These are phyloP conservation scores for Cichladusa arquata DNA, from an alignment of 2,113 vertebrate genomes.

Conservation along the genomic window DNA sequence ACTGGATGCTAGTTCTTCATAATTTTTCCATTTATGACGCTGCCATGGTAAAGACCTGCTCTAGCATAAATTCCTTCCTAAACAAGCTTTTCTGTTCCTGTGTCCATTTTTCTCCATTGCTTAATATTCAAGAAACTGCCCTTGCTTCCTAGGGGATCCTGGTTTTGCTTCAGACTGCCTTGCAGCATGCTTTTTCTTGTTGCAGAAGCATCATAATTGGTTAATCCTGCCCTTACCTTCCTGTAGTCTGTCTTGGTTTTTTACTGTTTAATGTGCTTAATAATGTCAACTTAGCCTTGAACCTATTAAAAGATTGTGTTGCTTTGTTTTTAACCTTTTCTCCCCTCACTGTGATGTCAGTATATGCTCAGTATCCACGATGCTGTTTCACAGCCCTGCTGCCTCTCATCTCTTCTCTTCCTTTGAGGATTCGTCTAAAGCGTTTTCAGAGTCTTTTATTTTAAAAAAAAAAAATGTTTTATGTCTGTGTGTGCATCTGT, in stretches of 20 bases:
- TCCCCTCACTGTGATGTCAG: background rate
- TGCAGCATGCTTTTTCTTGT: background rate
- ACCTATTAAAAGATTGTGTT: background rate
- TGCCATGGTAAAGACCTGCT: background rate
- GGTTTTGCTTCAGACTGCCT: background rate
- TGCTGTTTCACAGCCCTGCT: background rate
- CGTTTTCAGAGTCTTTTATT: background rate
- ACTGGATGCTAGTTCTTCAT: background rate
- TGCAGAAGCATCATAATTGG: background rate
- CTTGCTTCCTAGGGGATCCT: background rate
- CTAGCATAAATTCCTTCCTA: background rate
- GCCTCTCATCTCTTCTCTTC: background rate
- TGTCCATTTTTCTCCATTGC: background rate
- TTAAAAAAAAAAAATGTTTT: accelerated
- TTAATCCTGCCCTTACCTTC: background rate
- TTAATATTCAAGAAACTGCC: background rate
- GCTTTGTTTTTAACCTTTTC: background rate
- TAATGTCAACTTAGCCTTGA: background rate
- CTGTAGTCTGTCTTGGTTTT: background rate
- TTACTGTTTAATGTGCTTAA: background rate
- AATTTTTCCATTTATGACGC: background rate
- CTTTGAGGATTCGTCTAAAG: background rate
- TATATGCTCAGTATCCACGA: accelerated
- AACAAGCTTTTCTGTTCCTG: background rate
- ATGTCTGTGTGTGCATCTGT: background rate